Evolutionary conservation across 2,888 invertebrate species (phyloP).

Genomic region (Vandiemenella viatica): DNA sequence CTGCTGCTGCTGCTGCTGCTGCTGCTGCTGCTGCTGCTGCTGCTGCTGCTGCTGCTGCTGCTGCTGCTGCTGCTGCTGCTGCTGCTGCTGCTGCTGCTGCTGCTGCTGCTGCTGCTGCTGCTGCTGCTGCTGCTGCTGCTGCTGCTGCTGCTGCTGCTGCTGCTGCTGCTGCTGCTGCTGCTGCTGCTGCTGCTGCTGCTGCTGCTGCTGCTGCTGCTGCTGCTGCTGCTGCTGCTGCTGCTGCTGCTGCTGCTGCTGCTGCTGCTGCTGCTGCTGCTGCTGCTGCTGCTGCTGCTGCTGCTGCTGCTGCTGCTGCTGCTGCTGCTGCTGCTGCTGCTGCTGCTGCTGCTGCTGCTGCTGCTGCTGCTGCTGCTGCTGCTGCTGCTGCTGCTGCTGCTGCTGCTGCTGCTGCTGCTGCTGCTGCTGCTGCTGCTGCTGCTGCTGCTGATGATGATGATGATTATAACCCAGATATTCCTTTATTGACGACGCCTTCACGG

Average conservation of each 20-base stretch:
- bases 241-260: background rate
- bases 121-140: background rate
- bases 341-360: background rate
- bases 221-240: background rate
- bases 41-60: background rate
- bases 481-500: no score
- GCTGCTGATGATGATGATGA: no score
- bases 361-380: background rate
- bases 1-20: conserved; percentile 1
- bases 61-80: background rate
- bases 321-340: background rate
- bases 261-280: background rate
- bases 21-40: background rate
- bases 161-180: background rate
- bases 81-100: background rate
- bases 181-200: background rate
- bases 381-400: background rate
- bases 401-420: background rate
- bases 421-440: no score
- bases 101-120: background rate
- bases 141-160: background rate
- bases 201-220: background rate
- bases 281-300: background rate
- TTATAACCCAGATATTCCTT: no score
- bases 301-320: background rate